Percentiles rank a stretch among this genome's conserved stretches.
These are phyloP conservation scores for Etheostoma cragini DNA, from an alignment of 2,113 vertebrate genomes.

Conservation along the genomic window DNA sequence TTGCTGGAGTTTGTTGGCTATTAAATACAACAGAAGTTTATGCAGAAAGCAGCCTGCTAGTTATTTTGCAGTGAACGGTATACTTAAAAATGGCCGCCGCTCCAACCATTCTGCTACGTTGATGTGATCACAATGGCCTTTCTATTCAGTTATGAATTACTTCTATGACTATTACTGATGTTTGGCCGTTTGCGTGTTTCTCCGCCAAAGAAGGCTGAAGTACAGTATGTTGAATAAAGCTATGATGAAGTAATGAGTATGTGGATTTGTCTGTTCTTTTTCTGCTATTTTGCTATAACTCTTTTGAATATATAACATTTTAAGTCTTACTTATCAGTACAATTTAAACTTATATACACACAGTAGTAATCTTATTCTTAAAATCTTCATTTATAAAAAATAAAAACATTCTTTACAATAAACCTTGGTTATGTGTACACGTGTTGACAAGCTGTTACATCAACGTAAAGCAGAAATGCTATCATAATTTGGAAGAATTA, in stretches of 20 bases:
- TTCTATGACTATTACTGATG: neutral
- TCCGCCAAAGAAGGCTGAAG: neutral
- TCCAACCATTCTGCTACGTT: too few relatives aligned
- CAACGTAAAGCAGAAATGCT: neutral
- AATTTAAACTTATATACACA: neutral
- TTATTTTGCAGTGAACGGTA: too few relatives aligned
- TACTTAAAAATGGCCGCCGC: too few relatives aligned
- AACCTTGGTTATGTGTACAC: neutral
- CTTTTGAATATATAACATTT: neutral
- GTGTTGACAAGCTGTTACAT: neutral
- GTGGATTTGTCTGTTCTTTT: neutral
- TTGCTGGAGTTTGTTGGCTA: neutral
- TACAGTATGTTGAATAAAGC: slow-evolving; percentile 40
- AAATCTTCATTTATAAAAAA: neutral
- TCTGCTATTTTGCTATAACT: neutral
- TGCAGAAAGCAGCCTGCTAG: too few relatives aligned
- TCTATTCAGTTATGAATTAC: too few relatives aligned
- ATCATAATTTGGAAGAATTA: neutral
- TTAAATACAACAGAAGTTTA: too few relatives aligned
- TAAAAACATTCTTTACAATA: neutral
- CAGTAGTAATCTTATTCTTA: neutral
- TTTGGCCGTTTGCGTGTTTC: slow-evolving; percentile 29
- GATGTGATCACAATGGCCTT: too few relatives aligned
- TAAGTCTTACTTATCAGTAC: neutral
- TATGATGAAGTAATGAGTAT: neutral